phyloP scores from a whole-genome alignment of 2,113 vertebrate genomes.

The Chaetodon auriga region DNA sequence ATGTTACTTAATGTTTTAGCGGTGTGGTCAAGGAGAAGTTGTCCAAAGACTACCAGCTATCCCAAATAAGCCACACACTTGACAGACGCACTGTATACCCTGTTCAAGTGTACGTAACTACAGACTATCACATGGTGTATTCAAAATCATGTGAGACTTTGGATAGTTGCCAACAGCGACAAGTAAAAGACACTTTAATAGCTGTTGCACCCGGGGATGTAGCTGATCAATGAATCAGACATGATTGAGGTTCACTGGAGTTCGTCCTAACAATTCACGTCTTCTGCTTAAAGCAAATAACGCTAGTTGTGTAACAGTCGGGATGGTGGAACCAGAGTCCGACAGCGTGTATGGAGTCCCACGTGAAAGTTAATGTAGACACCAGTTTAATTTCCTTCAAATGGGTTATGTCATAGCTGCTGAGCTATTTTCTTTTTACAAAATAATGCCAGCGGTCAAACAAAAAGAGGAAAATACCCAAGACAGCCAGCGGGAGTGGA shows the following conservation, averaged over 20 bases:
- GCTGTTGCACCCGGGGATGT: not conserved
- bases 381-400: no score
- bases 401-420: accelerated
- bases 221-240: not conserved
- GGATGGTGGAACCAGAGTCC: not conserved
- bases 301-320: slow-evolving; percentile 10
- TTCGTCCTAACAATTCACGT: slow-evolving; percentile 8
- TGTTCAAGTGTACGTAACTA: not conserved
- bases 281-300: not conserved
- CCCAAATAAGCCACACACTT: not conserved
- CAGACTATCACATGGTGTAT: not conserved
- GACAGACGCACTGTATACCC: not conserved
- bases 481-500: not conserved
- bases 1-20: no score
- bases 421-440: not conserved
- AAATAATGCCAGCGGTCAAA: not conserved
- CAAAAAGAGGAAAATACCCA: not conserved
- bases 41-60: not conserved
- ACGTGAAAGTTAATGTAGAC: not conserved
- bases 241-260: not conserved
- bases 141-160: slow-evolving; percentile 8
- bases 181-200: not conserved
- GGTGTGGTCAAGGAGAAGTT: not conserved
- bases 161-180: not conserved
- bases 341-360: accelerated